These are phyloP conservation scores for Macropodus opercularis DNA, from an alignment of 2,797 vertebrate genomes.

Conservation along the genomic window DNA sequence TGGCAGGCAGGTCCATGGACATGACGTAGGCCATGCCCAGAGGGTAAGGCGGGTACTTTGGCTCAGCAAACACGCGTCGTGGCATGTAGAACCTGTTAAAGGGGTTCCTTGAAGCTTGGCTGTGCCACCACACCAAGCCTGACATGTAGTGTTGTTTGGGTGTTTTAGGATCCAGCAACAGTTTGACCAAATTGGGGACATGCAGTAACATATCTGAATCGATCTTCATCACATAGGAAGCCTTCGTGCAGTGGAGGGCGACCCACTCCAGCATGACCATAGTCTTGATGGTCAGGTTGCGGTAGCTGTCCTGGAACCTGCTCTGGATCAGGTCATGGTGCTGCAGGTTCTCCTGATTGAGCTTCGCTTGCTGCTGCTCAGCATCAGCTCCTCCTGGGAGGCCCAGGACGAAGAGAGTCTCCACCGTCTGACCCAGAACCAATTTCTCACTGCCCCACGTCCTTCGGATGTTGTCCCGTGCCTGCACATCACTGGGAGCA, in stretches of 20 bases:
- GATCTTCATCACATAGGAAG: constrained; percentile 58
- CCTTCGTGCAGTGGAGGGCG: constrained; percentile 49
- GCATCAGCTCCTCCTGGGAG: neutral
- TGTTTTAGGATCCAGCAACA: constrained; percentile 40
- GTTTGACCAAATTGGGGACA: constrained; percentile 47
- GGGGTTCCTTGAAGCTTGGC: constrained; percentile 86
- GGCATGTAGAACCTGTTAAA: constrained; percentile 88
- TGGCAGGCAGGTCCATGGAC: constrained; percentile 88
- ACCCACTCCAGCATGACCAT: constrained; percentile 82
- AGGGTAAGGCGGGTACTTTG: constrained; percentile 89
- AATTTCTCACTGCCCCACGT: constrained; percentile 82
- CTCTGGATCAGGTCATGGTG: constrained; percentile 79
- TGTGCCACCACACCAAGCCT: constrained; percentile 90
- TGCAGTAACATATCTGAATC: constrained; percentile 64
- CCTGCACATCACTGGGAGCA: neutral
- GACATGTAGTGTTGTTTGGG: constrained; percentile 85
- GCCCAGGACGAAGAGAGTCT: constrained; percentile 79
- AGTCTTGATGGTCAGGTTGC: constrained; percentile 83
- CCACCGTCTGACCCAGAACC: constrained; percentile 61
- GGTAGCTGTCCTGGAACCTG: constrained; percentile 80
- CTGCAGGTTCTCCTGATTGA: constrained; percentile 58
- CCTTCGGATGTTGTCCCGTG: constrained; percentile 63
- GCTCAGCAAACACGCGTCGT: constrained; percentile 80
- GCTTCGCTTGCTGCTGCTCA: constrained; percentile 45
- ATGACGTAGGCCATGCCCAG: constrained; percentile 90